Conservation (phyloP, 1,140 invertebrate genomes). For the Leguminivora glycinivorella region DNA sequence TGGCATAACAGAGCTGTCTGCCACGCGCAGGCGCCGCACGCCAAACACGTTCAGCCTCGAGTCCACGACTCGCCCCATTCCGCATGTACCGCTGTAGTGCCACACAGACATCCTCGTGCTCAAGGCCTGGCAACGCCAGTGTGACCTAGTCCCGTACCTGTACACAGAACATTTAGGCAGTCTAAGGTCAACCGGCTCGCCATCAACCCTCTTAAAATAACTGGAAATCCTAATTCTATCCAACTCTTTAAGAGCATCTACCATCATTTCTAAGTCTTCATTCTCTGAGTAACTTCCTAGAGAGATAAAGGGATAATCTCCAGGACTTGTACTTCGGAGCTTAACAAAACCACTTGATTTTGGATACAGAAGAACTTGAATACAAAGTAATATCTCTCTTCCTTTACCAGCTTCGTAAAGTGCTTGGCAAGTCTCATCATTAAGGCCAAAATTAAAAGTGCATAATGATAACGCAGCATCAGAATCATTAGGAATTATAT, state of each 20-base stretch:
- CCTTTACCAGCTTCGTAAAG: conserved; percentile 1
- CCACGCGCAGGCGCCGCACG: conserved; percentile 48
- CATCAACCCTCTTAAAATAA: conserved; percentile 37
- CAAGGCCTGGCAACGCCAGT: conserved; percentile 69
- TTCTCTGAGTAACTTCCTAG: conserved; percentile 78
- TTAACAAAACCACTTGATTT: conserved; percentile 77
- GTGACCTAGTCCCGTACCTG: conserved; percentile 42
- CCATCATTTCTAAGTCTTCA: conserved; percentile 58
- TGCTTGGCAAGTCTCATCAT: background rate
- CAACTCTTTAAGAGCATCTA: conserved; percentile 38
- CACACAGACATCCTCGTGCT: conserved; percentile 59
- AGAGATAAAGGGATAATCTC: conserved; percentile 80
- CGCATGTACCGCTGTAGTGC: conserved; percentile 78
- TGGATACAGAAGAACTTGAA: conserved; percentile 66
- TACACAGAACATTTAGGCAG: conserved; percentile 34
- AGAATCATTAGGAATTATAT: background rate
- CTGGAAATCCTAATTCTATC: background rate
- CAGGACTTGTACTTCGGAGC: conserved; percentile 77
- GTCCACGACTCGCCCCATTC: conserved; percentile 78
- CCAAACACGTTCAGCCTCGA: conserved; percentile 70
- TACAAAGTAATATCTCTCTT: conserved; percentile 17
- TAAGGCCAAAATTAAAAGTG: background rate
- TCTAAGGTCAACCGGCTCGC: conserved; percentile 37
- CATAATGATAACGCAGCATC: background rate
- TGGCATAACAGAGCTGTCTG: conserved; percentile 53